A percentile compares a stretch with the other conserved stretches of the same genome.
These are phyloP conservation scores for Triplophysa dalaica DNA, from an alignment of 2,113 vertebrate genomes.

Conservation along the genomic window DNA sequence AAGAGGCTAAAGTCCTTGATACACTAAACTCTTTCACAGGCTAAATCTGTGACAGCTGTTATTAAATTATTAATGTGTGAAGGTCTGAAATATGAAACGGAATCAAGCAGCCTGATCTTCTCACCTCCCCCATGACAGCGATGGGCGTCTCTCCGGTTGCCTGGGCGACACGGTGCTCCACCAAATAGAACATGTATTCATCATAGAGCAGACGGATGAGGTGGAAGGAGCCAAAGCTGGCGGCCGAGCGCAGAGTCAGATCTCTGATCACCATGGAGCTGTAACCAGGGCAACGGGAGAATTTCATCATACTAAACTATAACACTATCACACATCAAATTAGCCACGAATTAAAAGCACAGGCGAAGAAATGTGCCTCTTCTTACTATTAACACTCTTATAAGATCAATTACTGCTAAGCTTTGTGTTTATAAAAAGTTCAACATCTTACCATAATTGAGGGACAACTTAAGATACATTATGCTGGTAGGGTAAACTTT, in stretches of 20 bases:
- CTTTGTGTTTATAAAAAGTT: not conserved
- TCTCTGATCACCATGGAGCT: slow-evolving; percentile 99
- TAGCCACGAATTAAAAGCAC: not conserved
- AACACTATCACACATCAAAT: not conserved
- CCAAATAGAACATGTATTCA: slow-evolving; percentile 99
- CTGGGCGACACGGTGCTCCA: slow-evolving; percentile 93
- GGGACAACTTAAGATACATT: too few relatives aligned
- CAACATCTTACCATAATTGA: too few relatives aligned
- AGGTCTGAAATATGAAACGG: not conserved
- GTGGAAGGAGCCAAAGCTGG: slow-evolving; percentile 97
- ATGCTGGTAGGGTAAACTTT: too few relatives aligned
- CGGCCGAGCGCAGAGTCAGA: slow-evolving; percentile 93
- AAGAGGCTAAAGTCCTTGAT: too few relatives aligned
- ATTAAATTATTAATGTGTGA: not conserved
- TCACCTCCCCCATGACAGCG: slow-evolving; percentile 97
- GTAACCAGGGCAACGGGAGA: slow-evolving; percentile 20
- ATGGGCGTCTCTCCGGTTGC: slow-evolving; percentile 95
- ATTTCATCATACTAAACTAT: not conserved
- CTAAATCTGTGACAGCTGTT: not conserved
- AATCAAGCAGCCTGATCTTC: slow-evolving; percentile 35
- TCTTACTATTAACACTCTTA: not conserved
- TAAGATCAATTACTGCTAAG: not conserved
- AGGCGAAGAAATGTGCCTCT: not conserved
- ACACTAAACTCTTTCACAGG: not conserved
- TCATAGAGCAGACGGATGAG: slow-evolving; percentile 96